phyloP scores from a whole-genome alignment of 2,888 invertebrate species.

The Lasioglossum figueresi region DNA sequence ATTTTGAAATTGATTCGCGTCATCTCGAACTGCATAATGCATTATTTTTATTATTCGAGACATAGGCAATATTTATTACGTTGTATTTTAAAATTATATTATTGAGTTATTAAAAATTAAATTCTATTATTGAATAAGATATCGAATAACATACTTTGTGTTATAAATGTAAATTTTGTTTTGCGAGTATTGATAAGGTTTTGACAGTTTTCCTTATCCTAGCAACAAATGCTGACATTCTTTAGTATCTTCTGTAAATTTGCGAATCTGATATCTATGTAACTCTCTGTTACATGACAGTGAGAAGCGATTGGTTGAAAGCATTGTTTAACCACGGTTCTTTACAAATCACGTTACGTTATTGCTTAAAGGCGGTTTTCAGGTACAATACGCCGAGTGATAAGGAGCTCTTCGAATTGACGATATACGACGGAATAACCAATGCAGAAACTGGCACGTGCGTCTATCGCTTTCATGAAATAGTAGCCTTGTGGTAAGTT shows the following conservation, averaged over 20 bases:
- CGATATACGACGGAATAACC: not conserved
- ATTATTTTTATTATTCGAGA: no score
- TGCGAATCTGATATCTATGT: not conserved
- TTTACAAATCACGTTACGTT: not conserved
- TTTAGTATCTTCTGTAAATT: not conserved
- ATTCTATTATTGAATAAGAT: no score
- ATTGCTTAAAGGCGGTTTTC: not conserved
- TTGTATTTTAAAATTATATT: no score
- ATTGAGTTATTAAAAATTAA: no score
- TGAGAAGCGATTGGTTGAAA: not conserved
- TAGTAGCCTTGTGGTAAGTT: conserved; percentile 25
- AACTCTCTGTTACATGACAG: not conserved
- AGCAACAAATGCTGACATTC: no score
- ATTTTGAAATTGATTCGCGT: no score
- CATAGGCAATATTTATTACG: no score
- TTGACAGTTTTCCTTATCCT: no score
- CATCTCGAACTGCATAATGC: no score
- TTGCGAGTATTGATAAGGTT: no score
- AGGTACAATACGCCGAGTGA: not conserved
- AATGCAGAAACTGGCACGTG: conserved; percentile 18
- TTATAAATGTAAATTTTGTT: no score
- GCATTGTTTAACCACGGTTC: not conserved
- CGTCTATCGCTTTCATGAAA: conserved; percentile 35
- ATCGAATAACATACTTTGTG: no score
- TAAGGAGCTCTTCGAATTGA: conserved; percentile 9